Evolutionary conservation across 1,140 invertebrate species (phyloP), one percentile per base, ranked within the genome.

Genomic region (Tetramorium parvispinum): DNA sequence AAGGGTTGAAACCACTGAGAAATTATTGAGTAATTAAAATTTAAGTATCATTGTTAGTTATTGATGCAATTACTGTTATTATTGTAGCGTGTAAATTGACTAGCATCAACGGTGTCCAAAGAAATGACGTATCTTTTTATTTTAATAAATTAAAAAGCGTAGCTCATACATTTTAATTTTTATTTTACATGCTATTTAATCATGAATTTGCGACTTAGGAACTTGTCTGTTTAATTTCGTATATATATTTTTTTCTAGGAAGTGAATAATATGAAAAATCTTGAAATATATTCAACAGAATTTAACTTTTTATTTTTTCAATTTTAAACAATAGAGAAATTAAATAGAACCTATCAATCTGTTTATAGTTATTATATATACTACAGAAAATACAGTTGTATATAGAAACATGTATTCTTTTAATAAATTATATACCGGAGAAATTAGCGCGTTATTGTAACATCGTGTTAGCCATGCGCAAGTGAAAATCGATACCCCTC

Each of bases 401-500:
- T 46, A 5, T 10, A 3, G 5, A 77, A 46, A 46, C 21, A 21
- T 0, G 46, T 70, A 24, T 49, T 21, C 21, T 21, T 70, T 10
- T 57, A 46, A 82, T 82, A 59, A 82, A 82, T 82, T 57, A 83
- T 61, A 37, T 18, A 37, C 1, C 40, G 10, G 40, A 24, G 51
- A 83, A 83, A 83, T 83, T 83, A 59, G 53, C 40, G 53, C 24
- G 53, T 73, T 59, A 61, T 75, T 75, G 68, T 75, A 75, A 75
- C 40, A 49, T 37, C 49, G 32, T 57, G 70, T 61, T 16, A 24
- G 37, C n/a, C 27, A 57, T 37, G 61, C 16, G 40, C 32, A 43
- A 61, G 87, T 85, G 79, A 87, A 87, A 75, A 81, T 87, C 79
- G 63, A 73, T 90, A 86, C 86, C 73, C 68, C 70, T 43, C 43